Evolutionary conservation across 2,113 vertebrate genomes (phyloP).

Genomic region (Urocolius indicus): DNA sequence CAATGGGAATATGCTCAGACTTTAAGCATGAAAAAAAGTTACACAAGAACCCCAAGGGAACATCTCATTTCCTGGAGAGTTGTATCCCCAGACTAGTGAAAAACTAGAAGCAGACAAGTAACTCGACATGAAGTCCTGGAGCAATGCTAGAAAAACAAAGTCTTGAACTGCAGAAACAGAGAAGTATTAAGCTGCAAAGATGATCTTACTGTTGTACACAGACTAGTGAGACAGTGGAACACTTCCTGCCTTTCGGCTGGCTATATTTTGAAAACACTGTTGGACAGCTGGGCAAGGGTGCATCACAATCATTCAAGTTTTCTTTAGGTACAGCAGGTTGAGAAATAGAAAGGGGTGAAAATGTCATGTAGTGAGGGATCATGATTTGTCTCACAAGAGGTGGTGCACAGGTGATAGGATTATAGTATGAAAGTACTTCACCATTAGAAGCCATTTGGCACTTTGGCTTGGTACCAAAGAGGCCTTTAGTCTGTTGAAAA

Average conservation of each 20-base stretch:
- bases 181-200: not conserved
- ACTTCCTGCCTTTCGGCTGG: not conserved
- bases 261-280: not conserved
- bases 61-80: slow-evolving; percentile 13
- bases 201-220: not conserved
- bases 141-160: not conserved
- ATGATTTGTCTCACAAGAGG: not conserved
- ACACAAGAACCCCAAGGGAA: not conserved
- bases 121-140: not conserved
- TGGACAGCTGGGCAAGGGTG: not conserved
- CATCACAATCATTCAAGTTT: not conserved
- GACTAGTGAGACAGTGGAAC: not conserved
- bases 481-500: not conserved
- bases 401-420: not conserved
- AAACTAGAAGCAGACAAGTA: not conserved
- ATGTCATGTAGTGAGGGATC: not conserved
- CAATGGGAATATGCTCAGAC: not conserved
- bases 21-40: not conserved
- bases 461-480: not conserved
- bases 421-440: not conserved
- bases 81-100: not conserved
- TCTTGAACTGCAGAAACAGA: not conserved
- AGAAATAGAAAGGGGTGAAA: not conserved
- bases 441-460: not conserved
- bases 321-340: not conserved